A percentile compares a stretch with the other conserved stretches of the same genome.
Conservation (phyloP, 2,113 vertebrate genomes). For the Bolborhynchus lineola region DNA sequence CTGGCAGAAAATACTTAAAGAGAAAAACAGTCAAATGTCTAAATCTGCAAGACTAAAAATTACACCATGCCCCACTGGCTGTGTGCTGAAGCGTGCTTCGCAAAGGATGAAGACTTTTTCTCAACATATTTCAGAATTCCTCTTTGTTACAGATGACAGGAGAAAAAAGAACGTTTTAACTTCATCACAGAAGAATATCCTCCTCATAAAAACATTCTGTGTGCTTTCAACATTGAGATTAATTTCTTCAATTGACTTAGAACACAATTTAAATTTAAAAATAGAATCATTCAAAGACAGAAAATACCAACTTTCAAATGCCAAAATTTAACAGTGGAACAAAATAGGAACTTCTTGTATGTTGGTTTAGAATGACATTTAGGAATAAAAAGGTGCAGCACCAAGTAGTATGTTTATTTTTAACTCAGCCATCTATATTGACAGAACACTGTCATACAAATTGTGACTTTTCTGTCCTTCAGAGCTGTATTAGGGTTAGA, state of each 20-base stretch:
- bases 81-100: not conserved
- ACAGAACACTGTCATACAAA: not conserved
- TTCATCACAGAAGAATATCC: not conserved
- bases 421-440: not conserved
- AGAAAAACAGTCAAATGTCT: not conserved
- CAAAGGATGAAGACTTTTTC: not conserved
- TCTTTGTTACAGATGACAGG: not conserved
- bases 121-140: not conserved
- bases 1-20: not conserved
- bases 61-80: rapidly evolving
- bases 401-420: not conserved
- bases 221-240: not conserved
- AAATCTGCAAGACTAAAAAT: not conserved
- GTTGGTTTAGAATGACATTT: not conserved
- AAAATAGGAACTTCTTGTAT: not conserved
- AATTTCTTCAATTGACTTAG: not conserved
- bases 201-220: not conserved
- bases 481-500: not conserved
- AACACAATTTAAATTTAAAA: not conserved
- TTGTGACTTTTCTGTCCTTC: not conserved
- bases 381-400: not conserved
- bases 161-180: not conserved
- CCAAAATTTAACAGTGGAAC: not conserved
- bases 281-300: not conserved
- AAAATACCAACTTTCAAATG: not conserved